Conservation (phyloP, 2,797 vertebrate species). For the Moxostoma hubbsi region DNA sequence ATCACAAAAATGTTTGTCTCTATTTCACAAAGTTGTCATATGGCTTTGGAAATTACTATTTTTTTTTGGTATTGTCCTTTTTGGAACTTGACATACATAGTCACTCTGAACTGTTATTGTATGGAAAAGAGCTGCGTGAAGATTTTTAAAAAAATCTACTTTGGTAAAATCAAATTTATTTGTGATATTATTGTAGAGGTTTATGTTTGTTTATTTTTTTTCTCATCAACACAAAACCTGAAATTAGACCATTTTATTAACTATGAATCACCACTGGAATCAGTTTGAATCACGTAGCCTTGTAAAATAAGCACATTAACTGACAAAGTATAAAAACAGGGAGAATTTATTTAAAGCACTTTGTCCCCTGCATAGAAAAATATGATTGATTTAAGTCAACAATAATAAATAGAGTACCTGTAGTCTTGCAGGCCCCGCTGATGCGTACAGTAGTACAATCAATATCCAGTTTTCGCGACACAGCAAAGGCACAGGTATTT, state of each 20-base stretch:
- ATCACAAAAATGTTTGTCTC: too few relatives aligned
- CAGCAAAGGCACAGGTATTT: slow-evolving; percentile 84
- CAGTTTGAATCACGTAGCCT: too few relatives aligned
- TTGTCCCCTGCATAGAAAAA: slow-evolving; percentile 81
- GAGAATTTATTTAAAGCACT: slow-evolving; percentile 85
- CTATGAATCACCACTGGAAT: slow-evolving; percentile 27
- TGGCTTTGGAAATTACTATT: not conserved
- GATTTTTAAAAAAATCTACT: too few relatives aligned
- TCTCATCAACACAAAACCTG: slow-evolving; percentile 1
- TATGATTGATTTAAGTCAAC: slow-evolving; percentile 83
- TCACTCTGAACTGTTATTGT: too few relatives aligned
- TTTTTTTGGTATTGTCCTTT: not conserved
- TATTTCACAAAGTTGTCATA: too few relatives aligned
- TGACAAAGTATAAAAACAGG: slow-evolving; percentile 68
- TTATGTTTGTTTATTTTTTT: not conserved
- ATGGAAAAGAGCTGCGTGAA: too few relatives aligned
- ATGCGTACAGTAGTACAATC: slow-evolving; percentile 79
- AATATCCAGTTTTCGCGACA: slow-evolving; percentile 80
- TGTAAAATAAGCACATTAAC: slow-evolving; percentile 20
- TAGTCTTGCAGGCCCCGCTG: slow-evolving; percentile 70
- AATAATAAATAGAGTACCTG: slow-evolving; percentile 82
- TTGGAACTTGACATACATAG: too few relatives aligned
- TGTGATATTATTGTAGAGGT: slow-evolving; percentile 17
- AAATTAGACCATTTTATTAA: not conserved
- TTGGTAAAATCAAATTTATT: not conserved